phyloP scores from a whole-genome alignment of 2,888 invertebrate genomes.

The Agrotis clavis region DNA sequence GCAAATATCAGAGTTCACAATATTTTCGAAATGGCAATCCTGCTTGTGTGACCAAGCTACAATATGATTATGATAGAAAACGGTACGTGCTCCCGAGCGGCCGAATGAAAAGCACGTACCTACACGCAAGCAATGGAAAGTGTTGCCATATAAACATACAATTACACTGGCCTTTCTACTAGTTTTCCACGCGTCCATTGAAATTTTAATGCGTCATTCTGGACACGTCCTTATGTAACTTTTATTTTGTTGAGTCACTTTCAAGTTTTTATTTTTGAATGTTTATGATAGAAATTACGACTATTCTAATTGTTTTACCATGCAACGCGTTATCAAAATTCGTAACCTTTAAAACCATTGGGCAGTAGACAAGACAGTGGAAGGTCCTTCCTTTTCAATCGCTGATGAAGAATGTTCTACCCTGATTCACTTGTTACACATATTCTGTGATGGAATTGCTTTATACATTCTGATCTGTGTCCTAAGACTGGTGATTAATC shows the following conservation, averaged over 20 bases:
- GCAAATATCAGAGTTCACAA: no score
- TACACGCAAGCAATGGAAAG: conserved; percentile 68
- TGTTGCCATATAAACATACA: conserved; percentile 64
- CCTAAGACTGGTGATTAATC: no score
- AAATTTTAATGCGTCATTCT: conserved; percentile 52
- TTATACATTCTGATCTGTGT: no score
- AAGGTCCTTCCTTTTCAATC: not conserved
- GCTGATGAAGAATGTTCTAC: not conserved
- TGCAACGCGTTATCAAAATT: no score
- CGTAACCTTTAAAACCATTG: not conserved
- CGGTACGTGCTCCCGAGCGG: conserved; percentile 53
- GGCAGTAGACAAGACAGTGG: not conserved
- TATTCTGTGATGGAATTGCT: no score
- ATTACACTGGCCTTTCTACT: conserved; percentile 69
- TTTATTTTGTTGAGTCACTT: conserved; percentile 23
- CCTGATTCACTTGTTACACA: no score
- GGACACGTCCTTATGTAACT: conserved; percentile 43
- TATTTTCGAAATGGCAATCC: conserved; percentile 1
- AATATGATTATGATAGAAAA: conserved; percentile 57
- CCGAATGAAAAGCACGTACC: conserved; percentile 56
- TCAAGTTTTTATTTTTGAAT: conserved; percentile 4
- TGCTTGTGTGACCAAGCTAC: conserved; percentile 28
- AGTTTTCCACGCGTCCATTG: conserved; percentile 63
- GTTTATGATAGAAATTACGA: not conserved
- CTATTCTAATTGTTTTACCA: no score